These are phyloP conservation scores for Mesorhabditis sp. DNA, from an alignment of 2,888 invertebrate species.

Conservation along the genomic window DNA sequence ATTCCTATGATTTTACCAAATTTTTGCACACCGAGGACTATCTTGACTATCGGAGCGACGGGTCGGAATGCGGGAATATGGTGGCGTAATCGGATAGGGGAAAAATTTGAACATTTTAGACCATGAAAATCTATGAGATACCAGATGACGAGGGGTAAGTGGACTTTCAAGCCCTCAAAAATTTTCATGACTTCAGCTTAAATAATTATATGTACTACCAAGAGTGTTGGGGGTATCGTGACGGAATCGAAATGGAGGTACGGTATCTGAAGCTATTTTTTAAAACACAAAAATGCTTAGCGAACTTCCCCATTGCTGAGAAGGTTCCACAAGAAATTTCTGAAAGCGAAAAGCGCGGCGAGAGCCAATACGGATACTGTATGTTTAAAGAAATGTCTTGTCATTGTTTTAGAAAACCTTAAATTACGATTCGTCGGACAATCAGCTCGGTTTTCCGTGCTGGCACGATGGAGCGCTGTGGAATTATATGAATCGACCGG, in stretches of 20 bases:
- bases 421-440: constrained; percentile 45
- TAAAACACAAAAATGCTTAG: too few relatives aligned
- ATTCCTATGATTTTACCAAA: neutral
- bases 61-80: neutral
- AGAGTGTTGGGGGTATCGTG: constrained; percentile 36
- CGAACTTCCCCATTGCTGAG: too few relatives aligned
- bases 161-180: too few relatives aligned
- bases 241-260: neutral
- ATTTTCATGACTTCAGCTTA: too few relatives aligned
- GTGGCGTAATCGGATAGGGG: neutral
- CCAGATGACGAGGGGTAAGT: neutral
- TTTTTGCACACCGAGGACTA: neutral
- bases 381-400: neutral
- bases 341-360: too few relatives aligned
- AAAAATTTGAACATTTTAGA: too few relatives aligned
- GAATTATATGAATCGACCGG: constrained; percentile 37
- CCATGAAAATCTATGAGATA: neutral
- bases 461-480: constrained; percentile 46
- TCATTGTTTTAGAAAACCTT: constrained; percentile 24
- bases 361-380: neutral
- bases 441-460: constrained; percentile 47
- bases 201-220: constrained; percentile 45
- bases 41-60: neutral
- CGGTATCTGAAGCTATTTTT: too few relatives aligned
- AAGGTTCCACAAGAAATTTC: neutral